Evolutionary conservation across 2,888 invertebrate genomes (phyloP).

Genomic region (Mythimna lalbum): DNA sequence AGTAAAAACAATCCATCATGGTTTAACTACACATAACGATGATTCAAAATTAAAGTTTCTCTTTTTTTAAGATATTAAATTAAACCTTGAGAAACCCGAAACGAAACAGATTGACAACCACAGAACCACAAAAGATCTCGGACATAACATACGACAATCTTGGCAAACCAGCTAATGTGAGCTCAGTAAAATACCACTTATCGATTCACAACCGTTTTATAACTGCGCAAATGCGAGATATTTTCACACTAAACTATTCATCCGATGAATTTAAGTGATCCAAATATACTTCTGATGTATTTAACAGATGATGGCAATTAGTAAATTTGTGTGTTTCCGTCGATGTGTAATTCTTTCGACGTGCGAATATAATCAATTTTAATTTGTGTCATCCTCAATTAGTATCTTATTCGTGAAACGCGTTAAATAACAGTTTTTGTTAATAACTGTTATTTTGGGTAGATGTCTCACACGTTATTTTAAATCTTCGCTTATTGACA

Average conservation of each 20-base stretch:
- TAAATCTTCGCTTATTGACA: slow-evolving; percentile 19
- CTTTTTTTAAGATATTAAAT: too few species aligned
- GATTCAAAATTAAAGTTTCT: not conserved
- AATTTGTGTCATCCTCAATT: slow-evolving; percentile 58
- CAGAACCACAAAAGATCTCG: not conserved
- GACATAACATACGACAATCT: slow-evolving; percentile 29
- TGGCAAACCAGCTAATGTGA: slow-evolving; percentile 38
- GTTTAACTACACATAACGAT: too few species aligned
- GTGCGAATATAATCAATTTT: slow-evolving; percentile 52
- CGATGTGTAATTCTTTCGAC: slow-evolving; percentile 47
- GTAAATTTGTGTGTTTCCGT: slow-evolving; percentile 34
- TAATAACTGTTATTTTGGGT: slow-evolving; percentile 33
- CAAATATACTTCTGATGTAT: slow-evolving; percentile 47
- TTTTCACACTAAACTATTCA: slow-evolving; percentile 37
- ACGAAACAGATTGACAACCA: slow-evolving; percentile 8
- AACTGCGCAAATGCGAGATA: slow-evolving; percentile 46
- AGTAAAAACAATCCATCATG: too few species aligned
- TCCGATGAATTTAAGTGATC: slow-evolving; percentile 42
- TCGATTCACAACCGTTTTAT: slow-evolving; percentile 44
- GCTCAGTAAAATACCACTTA: slow-evolving; percentile 26
- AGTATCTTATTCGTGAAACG: slow-evolving; percentile 23
- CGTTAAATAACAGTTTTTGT: slow-evolving; percentile 26
- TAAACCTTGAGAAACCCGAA: not conserved
- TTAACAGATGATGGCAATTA: slow-evolving; percentile 52
- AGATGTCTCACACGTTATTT: slow-evolving; percentile 31